Percentiles rank a stretch among this genome's conserved stretches.
Evolutionary conservation across 2,888 invertebrate species (phyloP).

Genomic region (Cryptocephalus moraei): DNA sequence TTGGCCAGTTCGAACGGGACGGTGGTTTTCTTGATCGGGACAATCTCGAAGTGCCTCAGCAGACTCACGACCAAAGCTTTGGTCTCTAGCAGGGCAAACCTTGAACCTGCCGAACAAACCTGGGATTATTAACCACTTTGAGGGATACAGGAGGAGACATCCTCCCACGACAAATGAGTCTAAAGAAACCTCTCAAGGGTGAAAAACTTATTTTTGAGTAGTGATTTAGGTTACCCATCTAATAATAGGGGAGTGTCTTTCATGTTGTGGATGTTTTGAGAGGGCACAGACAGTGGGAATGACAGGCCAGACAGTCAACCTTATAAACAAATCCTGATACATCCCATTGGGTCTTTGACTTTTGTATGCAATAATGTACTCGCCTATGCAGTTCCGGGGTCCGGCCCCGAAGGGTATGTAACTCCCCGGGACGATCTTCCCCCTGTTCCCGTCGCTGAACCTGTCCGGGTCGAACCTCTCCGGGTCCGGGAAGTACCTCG

Average conservation of each 20-base stretch:
- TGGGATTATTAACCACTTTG: too few species aligned
- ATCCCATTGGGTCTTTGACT: too few species aligned
- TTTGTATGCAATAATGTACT: not conserved
- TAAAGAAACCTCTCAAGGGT: too few species aligned
- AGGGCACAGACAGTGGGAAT: too few species aligned
- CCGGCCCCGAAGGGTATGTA: conserved; percentile 44
- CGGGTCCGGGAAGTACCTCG: conserved; percentile 35
- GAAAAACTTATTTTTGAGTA: too few species aligned
- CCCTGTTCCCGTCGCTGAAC: conserved; percentile 19
- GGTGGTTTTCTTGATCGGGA: conserved; percentile 18
- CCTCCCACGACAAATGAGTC: too few species aligned
- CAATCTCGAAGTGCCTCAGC: conserved; percentile 17
- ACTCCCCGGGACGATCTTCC: conserved; percentile 37
- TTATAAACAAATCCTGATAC: too few species aligned
- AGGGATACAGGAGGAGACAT: too few species aligned
- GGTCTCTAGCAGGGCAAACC: conserved; percentile 23
- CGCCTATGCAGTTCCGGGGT: conserved; percentile 43
- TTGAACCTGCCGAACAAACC: conserved; percentile 13
- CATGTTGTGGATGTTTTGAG: too few species aligned
- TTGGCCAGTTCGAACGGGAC: conserved; percentile 20
- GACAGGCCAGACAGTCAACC: too few species aligned
- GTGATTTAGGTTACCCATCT: too few species aligned
- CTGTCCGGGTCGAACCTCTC: conserved; percentile 37
- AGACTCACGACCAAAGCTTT: conserved; percentile 18
- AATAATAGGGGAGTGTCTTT: too few species aligned